A percentile compares a stretch with the other conserved stretches of the same genome.
Evolutionary conservation across 2,113 vertebrate species (phyloP).

Genomic region (Dicrurus megarhynchus): DNA sequence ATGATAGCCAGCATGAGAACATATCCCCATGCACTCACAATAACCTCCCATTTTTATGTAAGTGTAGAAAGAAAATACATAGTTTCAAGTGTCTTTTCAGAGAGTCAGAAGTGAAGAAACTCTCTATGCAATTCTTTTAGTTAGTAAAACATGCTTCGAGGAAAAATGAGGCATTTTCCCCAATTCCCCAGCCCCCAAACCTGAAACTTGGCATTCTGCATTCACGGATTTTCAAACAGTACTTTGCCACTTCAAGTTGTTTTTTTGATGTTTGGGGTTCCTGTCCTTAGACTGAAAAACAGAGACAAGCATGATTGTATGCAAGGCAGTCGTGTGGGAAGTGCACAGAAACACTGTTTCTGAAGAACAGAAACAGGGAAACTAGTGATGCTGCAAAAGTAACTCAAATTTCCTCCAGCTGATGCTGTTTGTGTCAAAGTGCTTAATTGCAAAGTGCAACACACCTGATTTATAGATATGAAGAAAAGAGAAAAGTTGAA

Average conservation of each 20-base stretch:
- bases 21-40: background rate
- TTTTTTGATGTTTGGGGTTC: background rate
- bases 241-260: background rate
- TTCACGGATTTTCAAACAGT: background rate
- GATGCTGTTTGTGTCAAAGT: background rate
- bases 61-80: background rate
- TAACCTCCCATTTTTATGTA: slow-evolving; percentile 12
- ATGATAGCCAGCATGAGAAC: slow-evolving; percentile 45
- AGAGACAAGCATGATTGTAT: background rate
- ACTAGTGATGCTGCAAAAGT: background rate
- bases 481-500: background rate
- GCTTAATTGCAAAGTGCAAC: background rate
- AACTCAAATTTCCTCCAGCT: background rate
- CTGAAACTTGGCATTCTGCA: background rate
- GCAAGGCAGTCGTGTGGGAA: background rate
- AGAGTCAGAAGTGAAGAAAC: background rate
- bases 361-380: background rate
- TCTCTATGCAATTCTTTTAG: background rate
- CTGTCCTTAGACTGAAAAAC: background rate
- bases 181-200: background rate
- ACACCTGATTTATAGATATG: background rate
- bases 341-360: background rate
- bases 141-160: background rate
- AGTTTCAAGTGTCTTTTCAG: background rate
- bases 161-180: background rate